A percentile compares a stretch with the other conserved stretches of the same genome.
These are phyloP conservation scores for Condylostylus longicornis DNA, from an alignment of 1,140 invertebrate genomes.

Conservation along the genomic window DNA sequence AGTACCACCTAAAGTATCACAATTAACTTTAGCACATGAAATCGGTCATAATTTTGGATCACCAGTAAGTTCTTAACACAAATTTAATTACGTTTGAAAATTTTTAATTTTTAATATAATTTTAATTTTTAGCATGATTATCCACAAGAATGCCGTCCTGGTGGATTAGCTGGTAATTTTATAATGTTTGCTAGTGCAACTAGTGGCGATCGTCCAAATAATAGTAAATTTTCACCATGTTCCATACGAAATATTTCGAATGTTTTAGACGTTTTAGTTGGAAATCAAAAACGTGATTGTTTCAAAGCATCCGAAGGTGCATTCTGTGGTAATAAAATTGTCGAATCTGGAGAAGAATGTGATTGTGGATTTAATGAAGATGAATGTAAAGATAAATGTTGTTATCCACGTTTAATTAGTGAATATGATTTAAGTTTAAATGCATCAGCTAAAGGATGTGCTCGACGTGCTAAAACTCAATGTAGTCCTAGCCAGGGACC, in stretches of 20 bases:
- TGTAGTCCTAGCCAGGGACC: constrained; percentile 95
- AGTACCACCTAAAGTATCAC: constrained; percentile 92
- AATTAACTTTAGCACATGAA: constrained; percentile 95
- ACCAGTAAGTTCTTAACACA: constrained; percentile 47
- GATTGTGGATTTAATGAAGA: constrained; percentile 93
- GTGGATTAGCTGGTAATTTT: constrained; percentile 78
- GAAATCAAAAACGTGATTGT: constrained; percentile 89
- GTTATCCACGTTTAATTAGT: constrained; percentile 70
- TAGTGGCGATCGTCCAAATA: constrained; percentile 83
- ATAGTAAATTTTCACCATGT: constrained; percentile 86
- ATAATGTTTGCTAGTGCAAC: constrained; percentile 97
- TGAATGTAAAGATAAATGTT: constrained; percentile 88
- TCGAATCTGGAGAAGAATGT: constrained; percentile 93
- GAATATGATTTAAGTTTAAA: constrained; percentile 53
- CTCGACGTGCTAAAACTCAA: constrained; percentile 55
- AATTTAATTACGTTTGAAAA: background rate
- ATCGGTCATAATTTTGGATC: constrained; percentile 99
- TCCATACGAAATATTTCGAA: constrained; percentile 90
- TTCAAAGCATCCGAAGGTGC: constrained; percentile 80
- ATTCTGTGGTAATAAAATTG: constrained; percentile 98
- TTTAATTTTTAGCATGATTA: constrained; percentile 70
- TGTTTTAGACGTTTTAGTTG: constrained; percentile 79
- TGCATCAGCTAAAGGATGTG: constrained; percentile 61
- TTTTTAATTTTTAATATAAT: background rate
- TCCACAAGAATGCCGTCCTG: constrained; percentile 78